These are phyloP conservation scores for Atethmia centrago DNA, from an alignment of 2,888 invertebrate species.

Conservation along the genomic window DNA sequence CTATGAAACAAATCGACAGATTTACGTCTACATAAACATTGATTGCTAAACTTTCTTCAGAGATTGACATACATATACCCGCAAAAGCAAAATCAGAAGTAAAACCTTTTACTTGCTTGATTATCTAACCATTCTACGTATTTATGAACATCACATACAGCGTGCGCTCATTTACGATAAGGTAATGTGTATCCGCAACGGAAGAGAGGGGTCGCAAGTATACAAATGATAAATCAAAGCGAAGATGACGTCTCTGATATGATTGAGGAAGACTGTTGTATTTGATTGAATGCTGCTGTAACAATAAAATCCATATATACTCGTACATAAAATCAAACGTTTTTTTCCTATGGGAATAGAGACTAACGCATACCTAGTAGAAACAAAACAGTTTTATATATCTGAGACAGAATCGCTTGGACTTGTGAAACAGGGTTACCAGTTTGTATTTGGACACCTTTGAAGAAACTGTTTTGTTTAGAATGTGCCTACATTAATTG, in stretches of 20 bases:
- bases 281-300: slow-evolving; percentile 55
- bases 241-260: slow-evolving; percentile 45
- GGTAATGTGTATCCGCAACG: slow-evolving; percentile 54
- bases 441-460: too few species aligned
- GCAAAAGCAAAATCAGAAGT: background rate
- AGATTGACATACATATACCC: background rate
- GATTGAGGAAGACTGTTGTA: slow-evolving; percentile 30
- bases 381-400: background rate
- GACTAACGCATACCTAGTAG: background rate
- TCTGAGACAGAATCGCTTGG: background rate
- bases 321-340: slow-evolving; percentile 11
- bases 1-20: background rate
- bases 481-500: too few species aligned
- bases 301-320: slow-evolving; percentile 42
- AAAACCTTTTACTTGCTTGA: slow-evolving; percentile 1
- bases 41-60: too few species aligned
- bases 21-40: too few species aligned
- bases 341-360: background rate
- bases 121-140: slow-evolving; percentile 25
- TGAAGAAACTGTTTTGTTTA: background rate
- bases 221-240: slow-evolving; percentile 53
- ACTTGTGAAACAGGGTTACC: too few species aligned
- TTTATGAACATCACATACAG: slow-evolving; percentile 31
- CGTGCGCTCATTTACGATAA: slow-evolving; percentile 52
- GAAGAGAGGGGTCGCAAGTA: slow-evolving; percentile 33